These are phyloP conservation scores for Andrena cerasifolii DNA, from an alignment of 1,140 invertebrate genomes.

Conservation along the genomic window DNA sequence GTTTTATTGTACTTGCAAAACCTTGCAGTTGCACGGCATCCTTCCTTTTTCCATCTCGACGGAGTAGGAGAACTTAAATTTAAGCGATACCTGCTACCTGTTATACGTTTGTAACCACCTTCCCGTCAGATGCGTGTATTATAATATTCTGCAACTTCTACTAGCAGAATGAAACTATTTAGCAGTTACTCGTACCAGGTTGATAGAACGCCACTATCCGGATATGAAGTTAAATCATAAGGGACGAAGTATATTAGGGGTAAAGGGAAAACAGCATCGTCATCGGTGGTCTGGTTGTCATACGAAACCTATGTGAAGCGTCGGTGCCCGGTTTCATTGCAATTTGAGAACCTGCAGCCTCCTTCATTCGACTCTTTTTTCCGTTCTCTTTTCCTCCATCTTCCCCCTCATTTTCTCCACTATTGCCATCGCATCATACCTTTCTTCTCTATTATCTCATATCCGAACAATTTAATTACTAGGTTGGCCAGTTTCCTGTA, in stretches of 20 bases:
- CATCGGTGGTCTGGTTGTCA: conserved; percentile 80
- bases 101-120: neutral
- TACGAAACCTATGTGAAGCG: conserved; percentile 76
- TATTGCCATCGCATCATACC: neutral
- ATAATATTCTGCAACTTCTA: too few species aligned
- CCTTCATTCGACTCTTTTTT: conserved; percentile 62
- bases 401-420: conserved; percentile 26
- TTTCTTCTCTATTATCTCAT: neutral
- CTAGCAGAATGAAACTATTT: neutral
- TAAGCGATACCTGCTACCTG: too few species aligned
- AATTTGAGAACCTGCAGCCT: conserved; percentile 80
- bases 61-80: too few species aligned
- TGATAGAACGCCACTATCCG: neutral
- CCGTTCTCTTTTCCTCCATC: conserved; percentile 26
- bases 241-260: conserved; percentile 49
- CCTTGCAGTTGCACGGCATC: neutral
- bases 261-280: conserved; percentile 71
- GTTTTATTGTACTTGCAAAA: too few species aligned
- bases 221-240: neutral
- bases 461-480: neutral
- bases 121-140: too few species aligned
- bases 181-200: too few species aligned
- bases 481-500: neutral
- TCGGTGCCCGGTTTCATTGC: conserved; percentile 81
- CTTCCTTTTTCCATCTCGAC: too few species aligned